Evolutionary conservation across 23 tunicate species (phyloP), one percentile per base, ranked within the genome.

Genomic region (Styela clava): DNA sequence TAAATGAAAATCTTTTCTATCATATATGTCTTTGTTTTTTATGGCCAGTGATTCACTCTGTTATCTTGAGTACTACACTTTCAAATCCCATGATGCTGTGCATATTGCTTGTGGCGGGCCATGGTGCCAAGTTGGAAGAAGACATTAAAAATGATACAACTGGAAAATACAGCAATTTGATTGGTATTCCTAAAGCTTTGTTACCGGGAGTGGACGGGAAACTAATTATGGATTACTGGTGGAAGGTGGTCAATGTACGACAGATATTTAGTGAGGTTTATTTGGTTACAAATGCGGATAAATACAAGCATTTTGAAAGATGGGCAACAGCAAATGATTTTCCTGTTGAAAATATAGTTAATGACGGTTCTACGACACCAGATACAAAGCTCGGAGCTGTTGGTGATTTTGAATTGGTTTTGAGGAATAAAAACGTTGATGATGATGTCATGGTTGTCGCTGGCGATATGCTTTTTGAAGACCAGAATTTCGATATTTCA

Each of bases 281-380:
- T 85, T 65, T 94, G 33, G 98, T 94, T 22, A 94, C 98, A 30
- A 94, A 94, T 76, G 98, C 98, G 23, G 98, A 88, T 44, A 94
- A 94, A 74, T 92, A 92, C 81, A 87, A 87, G 69, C 89, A 94
- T 64, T 94, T 73, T 82, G 98, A 94, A 33, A 64, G 98, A 51
- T 94, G 98, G 98, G 98, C 98, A 3, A 94, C 98, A n/a, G 98
- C 98, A 2, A 94, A 94, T 82, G 94, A 94, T 64, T 94, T 94
- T 88, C 98, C 98, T n/a, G 98, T 94, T 0, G 87, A 78, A 74
- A 94, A 94, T 81, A 94, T 94, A 12, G 85, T 94, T 0, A 94
- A 94, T 78, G 98, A 94, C 83, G 98, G 98, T 22, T 77, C 94
- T 19, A 94, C 98, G 31, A 88, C 98, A 1, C 22, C 32, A 64